Evolutionary conservation across 2,797 vertebrate genomes (phyloP).

Genomic region (Onychomys torridus): DNA sequence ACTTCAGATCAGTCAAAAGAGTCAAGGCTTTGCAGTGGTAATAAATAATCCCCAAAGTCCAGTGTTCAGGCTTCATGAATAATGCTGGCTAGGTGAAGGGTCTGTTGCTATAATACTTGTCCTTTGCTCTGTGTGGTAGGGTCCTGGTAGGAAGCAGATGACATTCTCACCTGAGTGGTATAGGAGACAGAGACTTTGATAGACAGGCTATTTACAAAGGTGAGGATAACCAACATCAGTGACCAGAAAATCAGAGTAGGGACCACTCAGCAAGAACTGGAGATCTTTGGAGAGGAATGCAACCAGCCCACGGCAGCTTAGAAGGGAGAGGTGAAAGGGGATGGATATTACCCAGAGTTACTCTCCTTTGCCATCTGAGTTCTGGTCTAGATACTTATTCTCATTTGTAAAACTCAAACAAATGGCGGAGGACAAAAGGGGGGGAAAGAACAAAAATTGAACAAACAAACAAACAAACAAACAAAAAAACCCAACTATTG

Average conservation of each 20-base stretch:
- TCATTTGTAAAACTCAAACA: not conserved
- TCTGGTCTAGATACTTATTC: not conserved
- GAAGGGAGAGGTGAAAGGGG: not conserved
- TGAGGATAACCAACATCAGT: not conserved
- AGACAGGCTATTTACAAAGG: not conserved
- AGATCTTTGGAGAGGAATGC: not conserved
- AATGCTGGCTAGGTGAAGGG: not conserved
- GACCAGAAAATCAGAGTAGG: not conserved
- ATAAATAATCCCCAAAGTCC: not conserved
- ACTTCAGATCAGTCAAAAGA: not conserved
- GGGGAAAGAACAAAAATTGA: not conserved
- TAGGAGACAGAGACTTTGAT: not conserved
- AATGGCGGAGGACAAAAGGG: not conserved
- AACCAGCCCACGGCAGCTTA: not conserved
- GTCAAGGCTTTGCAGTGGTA: not conserved
- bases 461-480: no score
- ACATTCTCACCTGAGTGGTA: not conserved
- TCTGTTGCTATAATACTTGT: not conserved
- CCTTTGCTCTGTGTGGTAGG: not conserved
- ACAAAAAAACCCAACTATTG: not conserved
- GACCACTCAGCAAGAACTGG: not conserved
- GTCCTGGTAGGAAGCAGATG: not conserved
- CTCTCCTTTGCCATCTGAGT: not conserved
- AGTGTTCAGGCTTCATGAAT: not conserved
- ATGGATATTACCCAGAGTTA: not conserved